These are phyloP conservation scores for Nezara viridula DNA, from an alignment of 2,888 invertebrate species.

Conservation along the genomic window DNA sequence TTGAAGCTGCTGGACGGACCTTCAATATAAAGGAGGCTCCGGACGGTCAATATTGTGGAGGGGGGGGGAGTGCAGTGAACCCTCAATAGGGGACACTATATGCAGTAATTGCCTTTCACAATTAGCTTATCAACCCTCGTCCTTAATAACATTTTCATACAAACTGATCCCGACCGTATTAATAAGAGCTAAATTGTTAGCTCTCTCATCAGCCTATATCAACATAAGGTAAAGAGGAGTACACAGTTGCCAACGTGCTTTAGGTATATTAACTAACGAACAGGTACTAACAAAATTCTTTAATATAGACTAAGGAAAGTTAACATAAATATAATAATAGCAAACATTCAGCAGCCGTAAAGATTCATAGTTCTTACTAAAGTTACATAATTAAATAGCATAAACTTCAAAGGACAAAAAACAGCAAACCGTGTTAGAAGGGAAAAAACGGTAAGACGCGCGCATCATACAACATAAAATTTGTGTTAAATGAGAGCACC, in stretches of 20 bases:
- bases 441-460: no score
- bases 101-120: neutral
- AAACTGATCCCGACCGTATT: neutral
- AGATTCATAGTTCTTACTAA: no score
- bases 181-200: neutral
- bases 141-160: slow-evolving; percentile 41
- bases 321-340: no score
- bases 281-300: no score
- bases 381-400: no score
- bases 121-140: neutral
- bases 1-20: neutral
- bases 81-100: neutral
- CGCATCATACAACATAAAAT: no score
- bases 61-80: neutral
- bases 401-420: no score
- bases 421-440: no score
- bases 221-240: neutral
- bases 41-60: neutral
- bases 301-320: no score
- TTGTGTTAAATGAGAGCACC: no score
- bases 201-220: slow-evolving; percentile 22
- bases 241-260: neutral
- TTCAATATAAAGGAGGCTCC: neutral
- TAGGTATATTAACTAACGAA: neutral
- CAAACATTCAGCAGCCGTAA: no score